Evolutionary conservation across 2,113 vertebrate genomes (phyloP), one percentile per base, ranked within the genome.

Genomic region (Notothenia coriiceps): DNA sequence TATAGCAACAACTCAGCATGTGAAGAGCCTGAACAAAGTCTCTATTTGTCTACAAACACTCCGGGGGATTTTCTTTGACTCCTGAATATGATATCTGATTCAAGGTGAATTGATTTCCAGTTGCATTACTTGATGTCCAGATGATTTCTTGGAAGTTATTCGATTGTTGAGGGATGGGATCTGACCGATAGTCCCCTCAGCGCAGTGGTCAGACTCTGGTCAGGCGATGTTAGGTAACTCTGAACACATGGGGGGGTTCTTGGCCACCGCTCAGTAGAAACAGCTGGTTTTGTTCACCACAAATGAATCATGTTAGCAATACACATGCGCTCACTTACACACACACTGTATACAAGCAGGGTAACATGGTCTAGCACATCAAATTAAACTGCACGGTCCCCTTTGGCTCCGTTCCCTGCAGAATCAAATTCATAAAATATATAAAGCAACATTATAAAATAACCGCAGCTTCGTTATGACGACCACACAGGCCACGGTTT

Each of bases 211-310:
- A 77, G 77, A 22, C 50, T 66, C 65, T 67, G 76, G 77, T 83
- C 85, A 85, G 67, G 54, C 73, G 3, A 83, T 73, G 77, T 86
- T 70, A 62, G 82, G 80, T 87, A 87, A 86, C 20, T 70, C 79
- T 87, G 70, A 29, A 66, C 82, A 86, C 66, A 22, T 5, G 35
- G 35, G 35, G 67, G 70, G 70, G 54, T 61, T 88, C 60, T 83
- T 92, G 92, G 92, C 88, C 49, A 79, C 61, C 4, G 60, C 79
- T 94, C 92, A 93, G 85, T 54, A 86, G 70, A 88, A 93, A 87
- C 92, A 94, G 91, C 86, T 93, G 93, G 77, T 92, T 94, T 92
- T 88, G 86, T 89, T 94, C 88, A 89, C 74, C 67, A 50, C 83
- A 89, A 83, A 90, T 85, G 76, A 91, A 93, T 91, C 78, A 83